Percentiles rank a stretch among this genome's conserved stretches.
phyloP scores from a whole-genome alignment of 2,797 vertebrate genomes.

The Eulemur mongoz region DNA sequence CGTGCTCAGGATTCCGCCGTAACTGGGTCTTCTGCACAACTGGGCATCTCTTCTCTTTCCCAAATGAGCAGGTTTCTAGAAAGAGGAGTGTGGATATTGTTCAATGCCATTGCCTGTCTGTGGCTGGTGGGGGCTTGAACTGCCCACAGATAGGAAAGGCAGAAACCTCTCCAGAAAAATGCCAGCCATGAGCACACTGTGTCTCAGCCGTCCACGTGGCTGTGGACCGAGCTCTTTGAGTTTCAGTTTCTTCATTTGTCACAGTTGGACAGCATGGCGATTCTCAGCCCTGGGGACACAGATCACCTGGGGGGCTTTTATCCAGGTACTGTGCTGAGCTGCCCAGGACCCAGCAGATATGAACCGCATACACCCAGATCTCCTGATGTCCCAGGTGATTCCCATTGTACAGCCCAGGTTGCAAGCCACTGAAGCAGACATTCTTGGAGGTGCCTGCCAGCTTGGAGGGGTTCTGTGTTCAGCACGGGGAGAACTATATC shows the following conservation, averaged over 20 bases:
- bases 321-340: neutral
- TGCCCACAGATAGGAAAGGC: neutral
- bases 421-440: neutral
- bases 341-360: accelerated
- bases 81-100: accelerated
- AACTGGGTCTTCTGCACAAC: neutral
- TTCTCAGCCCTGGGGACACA: neutral
- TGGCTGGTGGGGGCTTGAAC: accelerated
- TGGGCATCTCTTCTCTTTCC: neutral
- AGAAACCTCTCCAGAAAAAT: neutral
- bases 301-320: neutral
- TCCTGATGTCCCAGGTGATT: neutral
- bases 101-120: accelerated
- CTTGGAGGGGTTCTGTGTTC: no score
- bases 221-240: neutral
- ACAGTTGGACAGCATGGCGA: accelerated
- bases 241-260: neutral
- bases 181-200: accelerated
- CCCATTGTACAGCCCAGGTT: neutral
- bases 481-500: neutral
- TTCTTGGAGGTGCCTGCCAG: accelerated
- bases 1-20: accelerated
- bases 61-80: neutral
- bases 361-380: accelerated
- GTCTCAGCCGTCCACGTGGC: accelerated